phyloP scores from a whole-genome alignment of 2,888 invertebrate genomes.

The Hesperia comma region DNA sequence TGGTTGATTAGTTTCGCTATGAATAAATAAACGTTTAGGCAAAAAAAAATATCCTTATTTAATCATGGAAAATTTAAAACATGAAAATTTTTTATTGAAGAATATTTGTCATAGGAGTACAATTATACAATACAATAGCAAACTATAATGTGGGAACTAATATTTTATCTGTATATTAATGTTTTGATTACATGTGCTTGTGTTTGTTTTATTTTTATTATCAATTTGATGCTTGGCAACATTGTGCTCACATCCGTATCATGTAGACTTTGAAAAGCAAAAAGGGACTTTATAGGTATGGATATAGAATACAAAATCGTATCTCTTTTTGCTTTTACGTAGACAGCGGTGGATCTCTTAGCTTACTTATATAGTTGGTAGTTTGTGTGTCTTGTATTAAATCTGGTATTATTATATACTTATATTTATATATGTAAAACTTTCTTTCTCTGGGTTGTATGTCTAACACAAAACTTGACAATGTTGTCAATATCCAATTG shows the following conservation, averaged over 20 bases:
- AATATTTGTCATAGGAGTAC: too few species aligned
- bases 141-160: slow-evolving; percentile 42
- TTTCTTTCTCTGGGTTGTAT: slow-evolving; percentile 42
- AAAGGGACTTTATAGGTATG: slow-evolving; percentile 60
- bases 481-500: slow-evolving; percentile 82
- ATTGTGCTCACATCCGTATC: slow-evolving; percentile 77
- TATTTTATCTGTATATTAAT: slow-evolving; percentile 42
- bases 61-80: too few species aligned
- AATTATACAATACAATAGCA: too few species aligned
- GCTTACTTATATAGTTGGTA: slow-evolving; percentile 68
- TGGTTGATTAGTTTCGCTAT: too few species aligned
- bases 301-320: slow-evolving; percentile 40
- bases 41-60: too few species aligned
- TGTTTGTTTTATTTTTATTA: slow-evolving; percentile 81
- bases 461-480: slow-evolving; percentile 58
- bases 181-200: slow-evolving; percentile 71
- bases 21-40: too few species aligned
- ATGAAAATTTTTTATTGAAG: too few species aligned
- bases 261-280: slow-evolving; percentile 66
- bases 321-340: slow-evolving; percentile 74
- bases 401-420: slow-evolving; percentile 55
- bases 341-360: slow-evolving; percentile 69
- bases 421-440: slow-evolving; percentile 52
- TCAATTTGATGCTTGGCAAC: slow-evolving; percentile 84
- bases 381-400: slow-evolving; percentile 64